phyloP scores from a whole-genome alignment of 2,113 vertebrate genomes.

The Amphiprion percula region DNA sequence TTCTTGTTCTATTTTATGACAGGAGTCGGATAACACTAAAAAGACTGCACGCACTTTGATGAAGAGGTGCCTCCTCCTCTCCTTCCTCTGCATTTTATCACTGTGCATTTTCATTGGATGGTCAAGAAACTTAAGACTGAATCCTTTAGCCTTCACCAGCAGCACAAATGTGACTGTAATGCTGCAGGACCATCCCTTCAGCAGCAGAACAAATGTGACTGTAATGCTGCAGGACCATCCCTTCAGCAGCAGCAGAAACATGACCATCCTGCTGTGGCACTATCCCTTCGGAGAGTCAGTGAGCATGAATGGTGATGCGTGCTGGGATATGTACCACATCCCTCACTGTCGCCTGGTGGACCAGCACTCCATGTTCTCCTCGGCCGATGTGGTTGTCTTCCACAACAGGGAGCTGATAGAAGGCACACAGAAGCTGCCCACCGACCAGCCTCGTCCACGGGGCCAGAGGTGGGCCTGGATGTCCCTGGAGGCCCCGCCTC shows the following conservation, averaged over 20 bases:
- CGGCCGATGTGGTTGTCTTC: slow-evolving; percentile 89
- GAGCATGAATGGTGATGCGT: slow-evolving; percentile 76
- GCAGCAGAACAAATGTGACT: no score
- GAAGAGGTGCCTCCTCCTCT: slow-evolving; percentile 29
- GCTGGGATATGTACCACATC: slow-evolving; percentile 77
- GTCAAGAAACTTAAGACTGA: neutral
- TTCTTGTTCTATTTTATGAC: slow-evolving; percentile 6
- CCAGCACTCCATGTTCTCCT: slow-evolving; percentile 71
- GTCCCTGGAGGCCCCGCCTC: slow-evolving; percentile 88
- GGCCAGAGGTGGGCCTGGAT: slow-evolving; percentile 94
- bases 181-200: no score
- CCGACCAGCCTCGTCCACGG: slow-evolving; percentile 49
- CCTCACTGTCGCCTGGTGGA: slow-evolving; percentile 83
- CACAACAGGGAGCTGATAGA: slow-evolving; percentile 84
- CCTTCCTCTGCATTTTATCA: neutral
- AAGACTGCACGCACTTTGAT: neutral
- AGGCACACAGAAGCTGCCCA: slow-evolving; percentile 73
- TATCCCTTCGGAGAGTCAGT: slow-evolving; percentile 84
- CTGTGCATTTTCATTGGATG: slow-evolving; percentile 24
- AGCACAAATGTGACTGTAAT: neutral
- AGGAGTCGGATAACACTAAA: slow-evolving; percentile 24
- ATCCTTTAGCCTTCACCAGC: no score
- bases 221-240: no score
- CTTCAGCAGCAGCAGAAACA: neutral
- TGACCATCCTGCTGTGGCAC: slow-evolving; percentile 89